Conservation (phyloP, 1,140 invertebrate genomes). For the Eubasilissa regina region DNA sequence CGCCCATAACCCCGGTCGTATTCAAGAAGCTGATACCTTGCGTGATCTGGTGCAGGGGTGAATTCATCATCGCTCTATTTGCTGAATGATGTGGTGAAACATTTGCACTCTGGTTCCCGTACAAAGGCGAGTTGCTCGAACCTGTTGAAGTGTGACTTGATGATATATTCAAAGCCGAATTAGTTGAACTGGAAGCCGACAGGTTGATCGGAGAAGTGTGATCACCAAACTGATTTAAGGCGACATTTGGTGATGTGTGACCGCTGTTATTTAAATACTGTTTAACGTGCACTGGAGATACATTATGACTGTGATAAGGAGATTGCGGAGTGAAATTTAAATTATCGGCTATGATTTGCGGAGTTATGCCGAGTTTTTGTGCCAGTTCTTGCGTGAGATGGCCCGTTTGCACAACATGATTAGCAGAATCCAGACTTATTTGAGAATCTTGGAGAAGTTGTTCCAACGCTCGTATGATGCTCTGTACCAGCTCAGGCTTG, state of each 20-base stretch:
- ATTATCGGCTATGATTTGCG: slow-evolving; percentile 55
- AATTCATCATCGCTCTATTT: slow-evolving; percentile 47
- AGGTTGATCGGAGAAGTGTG: slow-evolving; percentile 53
- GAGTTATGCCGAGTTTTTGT: slow-evolving; percentile 63
- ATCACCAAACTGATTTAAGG: slow-evolving; percentile 34
- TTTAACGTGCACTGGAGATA: slow-evolving; percentile 54
- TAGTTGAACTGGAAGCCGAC: slow-evolving; percentile 45
- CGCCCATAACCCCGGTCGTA: slow-evolving; percentile 72
- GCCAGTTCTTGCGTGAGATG: slow-evolving; percentile 69
- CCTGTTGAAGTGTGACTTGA: slow-evolving; percentile 28
- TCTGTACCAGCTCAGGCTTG: slow-evolving; percentile 61
- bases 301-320: slow-evolving; percentile 55
- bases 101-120: slow-evolving; percentile 53
- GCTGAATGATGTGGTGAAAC: slow-evolving; percentile 50
- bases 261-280: slow-evolving; percentile 61
- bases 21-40: slow-evolving; percentile 76
- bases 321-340: slow-evolving; percentile 44
- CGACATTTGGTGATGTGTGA: slow-evolving; percentile 61
- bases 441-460: slow-evolving; percentile 66
- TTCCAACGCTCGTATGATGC: slow-evolving; percentile 65
- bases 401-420: slow-evolving; percentile 65
- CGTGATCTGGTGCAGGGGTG: slow-evolving; percentile 68
- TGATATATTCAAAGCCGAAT: slow-evolving; percentile 54
- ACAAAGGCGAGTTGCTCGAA: slow-evolving; percentile 50
- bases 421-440: slow-evolving; percentile 65